These are phyloP conservation scores for Poecilia latipinna DNA, from an alignment of 2,113 vertebrate species.

Conservation along the genomic window DNA sequence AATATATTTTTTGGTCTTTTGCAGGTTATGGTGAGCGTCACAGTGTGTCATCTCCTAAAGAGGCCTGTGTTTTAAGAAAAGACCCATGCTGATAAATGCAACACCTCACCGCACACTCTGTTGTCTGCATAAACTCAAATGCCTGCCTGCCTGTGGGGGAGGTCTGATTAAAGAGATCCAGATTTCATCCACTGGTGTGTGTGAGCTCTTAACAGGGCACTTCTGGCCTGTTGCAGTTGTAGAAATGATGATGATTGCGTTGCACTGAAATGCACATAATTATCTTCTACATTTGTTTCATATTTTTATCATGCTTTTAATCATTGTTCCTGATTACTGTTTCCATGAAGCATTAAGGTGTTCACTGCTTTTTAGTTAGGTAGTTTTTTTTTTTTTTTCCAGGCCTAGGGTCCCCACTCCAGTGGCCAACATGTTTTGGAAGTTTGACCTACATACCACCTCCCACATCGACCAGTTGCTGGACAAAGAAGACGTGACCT, in stretches of 20 bases:
- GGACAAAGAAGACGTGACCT: constrained; percentile 92
- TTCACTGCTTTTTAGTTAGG: background rate
- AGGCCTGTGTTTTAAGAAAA: constrained; percentile 75
- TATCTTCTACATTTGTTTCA: background rate
- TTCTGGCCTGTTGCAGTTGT: background rate
- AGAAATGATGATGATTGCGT: background rate
- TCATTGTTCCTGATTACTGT: background rate
- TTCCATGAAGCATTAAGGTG: background rate
- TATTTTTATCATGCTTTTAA: background rate
- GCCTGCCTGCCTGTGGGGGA: constrained; percentile 85
- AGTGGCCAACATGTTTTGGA: constrained; percentile 95
- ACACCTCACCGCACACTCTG: constrained; percentile 79
- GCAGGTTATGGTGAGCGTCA: constrained; percentile 74
- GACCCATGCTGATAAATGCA: constrained; percentile 87
- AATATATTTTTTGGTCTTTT: background rate
- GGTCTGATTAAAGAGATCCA: constrained; percentile 84
- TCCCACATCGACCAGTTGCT: constrained; percentile 97
- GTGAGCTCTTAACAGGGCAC: constrained; percentile 12
- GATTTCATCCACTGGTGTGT: constrained; percentile 82
- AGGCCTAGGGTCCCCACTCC: constrained; percentile 79
- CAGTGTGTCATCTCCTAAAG: constrained; percentile 64
- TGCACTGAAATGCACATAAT: background rate
- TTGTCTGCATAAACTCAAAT: constrained; percentile 85
- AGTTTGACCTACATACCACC: constrained; percentile 95
- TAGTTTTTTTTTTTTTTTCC: background rate